phyloP scores from a whole-genome alignment of 2,888 invertebrate species.

The Trilocha varians region DNA sequence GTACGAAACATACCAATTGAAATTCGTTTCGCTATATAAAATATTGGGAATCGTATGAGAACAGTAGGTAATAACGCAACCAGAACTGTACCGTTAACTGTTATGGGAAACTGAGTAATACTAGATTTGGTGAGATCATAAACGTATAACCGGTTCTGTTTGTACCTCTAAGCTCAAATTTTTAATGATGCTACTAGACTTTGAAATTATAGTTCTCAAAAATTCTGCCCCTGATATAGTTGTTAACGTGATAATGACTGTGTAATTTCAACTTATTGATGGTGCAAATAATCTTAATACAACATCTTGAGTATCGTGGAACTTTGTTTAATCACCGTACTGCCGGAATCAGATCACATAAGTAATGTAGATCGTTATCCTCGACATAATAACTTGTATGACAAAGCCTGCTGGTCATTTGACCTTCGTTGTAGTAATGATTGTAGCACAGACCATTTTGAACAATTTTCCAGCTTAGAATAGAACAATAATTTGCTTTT shows the following conservation, averaged over 20 bases:
- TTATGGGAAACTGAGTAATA: conserved; percentile 2
- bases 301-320: too few relatives aligned
- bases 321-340: conserved; percentile 1
- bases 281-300: too few relatives aligned
- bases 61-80: conserved; percentile 7
- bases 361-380: conserved; percentile 22
- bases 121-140: background rate
- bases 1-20: conserved; percentile 16
- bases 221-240: too few relatives aligned
- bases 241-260: too few relatives aligned
- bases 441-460: conserved; percentile 8
- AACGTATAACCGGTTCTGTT: background rate
- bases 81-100: conserved; percentile 2
- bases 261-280: too few relatives aligned
- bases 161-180: too few relatives aligned
- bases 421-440: conserved; percentile 15
- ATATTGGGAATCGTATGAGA: conserved; percentile 2
- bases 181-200: too few relatives aligned
- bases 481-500: conserved; percentile 17
- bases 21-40: conserved; percentile 18
- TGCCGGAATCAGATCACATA: conserved; percentile 19
- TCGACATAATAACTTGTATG: conserved; percentile 21
- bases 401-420: conserved; percentile 18
- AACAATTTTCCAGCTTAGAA: conserved; percentile 17
- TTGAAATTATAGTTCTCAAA: too few relatives aligned